Evolutionary conservation across 2,888 invertebrate genomes (phyloP).

Genomic region (Dicyrtoma fusca): DNA sequence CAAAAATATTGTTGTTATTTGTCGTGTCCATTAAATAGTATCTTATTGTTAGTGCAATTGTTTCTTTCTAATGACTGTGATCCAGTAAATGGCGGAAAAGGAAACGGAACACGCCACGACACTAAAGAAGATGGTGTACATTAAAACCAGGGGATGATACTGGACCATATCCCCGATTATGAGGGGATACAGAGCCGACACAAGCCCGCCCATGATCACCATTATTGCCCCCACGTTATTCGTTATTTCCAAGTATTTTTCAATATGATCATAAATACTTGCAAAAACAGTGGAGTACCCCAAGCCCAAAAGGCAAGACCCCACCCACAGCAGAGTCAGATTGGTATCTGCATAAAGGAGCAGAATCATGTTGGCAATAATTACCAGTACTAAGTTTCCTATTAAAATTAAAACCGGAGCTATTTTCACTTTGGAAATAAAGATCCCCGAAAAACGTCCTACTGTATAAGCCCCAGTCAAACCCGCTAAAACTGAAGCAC

Average conservation of each 20-base stretch:
- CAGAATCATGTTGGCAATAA: conserved; percentile 30
- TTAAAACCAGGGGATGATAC: conserved; percentile 30
- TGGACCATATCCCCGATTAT: conserved; percentile 38
- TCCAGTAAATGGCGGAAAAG: conserved; percentile 24
- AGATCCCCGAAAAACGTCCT: conserved; percentile 40
- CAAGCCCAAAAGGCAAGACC: conserved; percentile 39
- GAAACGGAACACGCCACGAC: conserved; percentile 11
- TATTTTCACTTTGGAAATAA: conserved; percentile 35
- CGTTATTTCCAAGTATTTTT: conserved; percentile 31
- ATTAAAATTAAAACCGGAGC: conserved; percentile 36
- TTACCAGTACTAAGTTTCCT: conserved; percentile 33
- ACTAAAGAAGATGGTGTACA: conserved; percentile 39
- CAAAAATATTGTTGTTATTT: too few relatives aligned
- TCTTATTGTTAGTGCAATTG: too few relatives aligned
- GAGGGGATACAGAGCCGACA: conserved; percentile 28
- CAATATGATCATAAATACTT: conserved; percentile 35
- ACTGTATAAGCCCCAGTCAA: conserved; percentile 42
- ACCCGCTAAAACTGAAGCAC: conserved; percentile 41
- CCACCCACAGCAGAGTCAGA: conserved; percentile 40
- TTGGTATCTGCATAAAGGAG: conserved; percentile 33
- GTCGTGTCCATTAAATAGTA: too few relatives aligned
- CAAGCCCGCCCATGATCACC: conserved; percentile 31
- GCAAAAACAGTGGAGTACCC: conserved; percentile 43
- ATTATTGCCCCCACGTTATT: conserved; percentile 29
- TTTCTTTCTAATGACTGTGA: conserved; percentile 22